phyloP scores from a whole-genome alignment of 2,797 vertebrate species.

The Neomorphus geoffroyi region DNA sequence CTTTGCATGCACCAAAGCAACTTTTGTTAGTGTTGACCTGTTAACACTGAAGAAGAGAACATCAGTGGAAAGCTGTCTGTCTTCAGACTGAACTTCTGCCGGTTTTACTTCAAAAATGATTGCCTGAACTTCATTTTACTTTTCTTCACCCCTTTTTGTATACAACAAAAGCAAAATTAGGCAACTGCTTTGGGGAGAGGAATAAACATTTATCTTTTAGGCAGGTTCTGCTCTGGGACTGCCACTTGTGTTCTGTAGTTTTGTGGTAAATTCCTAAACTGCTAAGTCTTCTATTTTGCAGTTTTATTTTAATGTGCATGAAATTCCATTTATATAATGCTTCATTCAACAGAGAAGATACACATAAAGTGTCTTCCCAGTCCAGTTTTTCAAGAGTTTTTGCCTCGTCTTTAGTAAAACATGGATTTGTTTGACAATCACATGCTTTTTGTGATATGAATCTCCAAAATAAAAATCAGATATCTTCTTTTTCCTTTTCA shows the following conservation, averaged over 20 bases:
- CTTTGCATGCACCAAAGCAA: background rate
- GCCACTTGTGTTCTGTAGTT: background rate
- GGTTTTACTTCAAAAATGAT: background rate
- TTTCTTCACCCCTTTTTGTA: background rate
- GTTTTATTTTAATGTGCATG: background rate
- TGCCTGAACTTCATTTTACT: background rate
- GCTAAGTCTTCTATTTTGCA: background rate
- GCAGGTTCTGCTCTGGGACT: background rate
- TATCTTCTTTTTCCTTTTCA: constrained; percentile 63
- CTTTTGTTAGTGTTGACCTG: background rate
- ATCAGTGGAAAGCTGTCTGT: background rate
- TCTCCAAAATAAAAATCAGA: background rate
- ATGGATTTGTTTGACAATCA: background rate
- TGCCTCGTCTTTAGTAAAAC: background rate
- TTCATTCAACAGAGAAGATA: background rate
- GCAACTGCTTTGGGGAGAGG: background rate
- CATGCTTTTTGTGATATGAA: background rate
- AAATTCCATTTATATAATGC: background rate
- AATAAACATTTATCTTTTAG: background rate
- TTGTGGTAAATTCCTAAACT: background rate
- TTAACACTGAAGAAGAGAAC: background rate
- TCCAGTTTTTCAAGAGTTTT: background rate
- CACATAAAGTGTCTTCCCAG: background rate
- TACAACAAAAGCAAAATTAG: background rate
- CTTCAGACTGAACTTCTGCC: background rate